Base-by-base conservation (phyloP, 2,113 vertebrate genomes). In the Tamias sibiricus region DNA sequence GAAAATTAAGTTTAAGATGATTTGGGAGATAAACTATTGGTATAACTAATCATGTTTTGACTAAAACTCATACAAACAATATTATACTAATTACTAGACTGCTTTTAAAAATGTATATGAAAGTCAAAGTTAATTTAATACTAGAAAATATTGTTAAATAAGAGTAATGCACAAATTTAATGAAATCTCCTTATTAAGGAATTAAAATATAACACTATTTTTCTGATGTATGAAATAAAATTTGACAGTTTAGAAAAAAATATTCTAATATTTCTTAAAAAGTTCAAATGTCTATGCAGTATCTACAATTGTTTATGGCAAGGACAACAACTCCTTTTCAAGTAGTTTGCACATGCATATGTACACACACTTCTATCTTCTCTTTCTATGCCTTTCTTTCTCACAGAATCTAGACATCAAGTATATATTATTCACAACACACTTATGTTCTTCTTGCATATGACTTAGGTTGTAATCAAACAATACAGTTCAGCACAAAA, bases 91-190 rank as follows among this genome's bases (percentile, higher is more conserved):
- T 2, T 54, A 57, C 13, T 24, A 74, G 59, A 75, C 2, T 44
- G 7, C 12, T 57, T 96, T 89, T 17, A 66, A 68, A 93, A 97
- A 57, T 77, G 5, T 59, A 52, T 87, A 57, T 68, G 17, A 76
- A 95, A 85, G 42, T 26, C 57, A 84, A 71, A 49, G 54, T 87
- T 95, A 59, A 91, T 52, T 94, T 79, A 96, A 91, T 95, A 72
- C 20, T 66, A 77, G n/a, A 88, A 92, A 35, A 32, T 22, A 42
- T 30, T 84, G 47, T 68, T 52, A 89, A 89, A 22, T 86, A 28
- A 89, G 80, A 93, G 14, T 4, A 85, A 88, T 6, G 4, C 24
- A 54, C 3, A 14, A 54, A 68, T 69, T 69, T 76, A 28, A 16
- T 91, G 42, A 81, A 74, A 82, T 82, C 74, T 16, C 6, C 35